Evolutionary conservation across 2,888 invertebrate species (phyloP).

Genomic region (Augochlorella aurata): DNA sequence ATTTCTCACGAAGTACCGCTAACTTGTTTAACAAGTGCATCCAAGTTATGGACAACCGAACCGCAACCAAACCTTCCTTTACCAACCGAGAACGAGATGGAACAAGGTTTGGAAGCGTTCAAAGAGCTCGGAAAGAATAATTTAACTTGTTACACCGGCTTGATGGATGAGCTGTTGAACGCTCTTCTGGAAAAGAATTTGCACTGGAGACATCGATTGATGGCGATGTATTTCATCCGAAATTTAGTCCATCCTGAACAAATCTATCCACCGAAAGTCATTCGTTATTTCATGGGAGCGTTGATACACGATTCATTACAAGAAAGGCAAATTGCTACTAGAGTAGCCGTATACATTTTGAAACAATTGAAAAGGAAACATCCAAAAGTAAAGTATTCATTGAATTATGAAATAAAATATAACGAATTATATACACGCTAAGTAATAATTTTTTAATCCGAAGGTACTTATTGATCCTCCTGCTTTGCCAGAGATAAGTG

Average conservation of each 20-base stretch:
- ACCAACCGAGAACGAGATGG: conserved; percentile 79
- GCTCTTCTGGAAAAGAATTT: conserved; percentile 84
- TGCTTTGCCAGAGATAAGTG: conserved; percentile 15
- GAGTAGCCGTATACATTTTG: conserved; percentile 85
- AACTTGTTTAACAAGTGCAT: conserved; percentile 83
- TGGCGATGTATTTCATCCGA: conserved; percentile 89
- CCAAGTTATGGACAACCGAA: conserved; percentile 80
- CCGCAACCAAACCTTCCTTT: conserved; percentile 79
- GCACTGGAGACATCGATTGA: conserved; percentile 92
- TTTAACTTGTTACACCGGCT: conserved; percentile 83
- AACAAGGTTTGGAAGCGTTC: conserved; percentile 79
- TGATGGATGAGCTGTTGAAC: conserved; percentile 83
- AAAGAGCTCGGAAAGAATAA: conserved; percentile 82
- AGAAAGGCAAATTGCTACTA: conserved; percentile 89
- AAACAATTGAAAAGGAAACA: conserved; percentile 89
- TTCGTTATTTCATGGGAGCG: conserved; percentile 86
- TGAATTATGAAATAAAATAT: conserved; percentile 14
- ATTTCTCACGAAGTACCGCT: conserved; percentile 85
- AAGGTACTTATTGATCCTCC: conserved; percentile 68
- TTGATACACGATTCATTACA: conserved; percentile 90
- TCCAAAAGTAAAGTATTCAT: conserved; percentile 66
- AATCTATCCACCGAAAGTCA: conserved; percentile 85
- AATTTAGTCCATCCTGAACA: conserved; percentile 89
- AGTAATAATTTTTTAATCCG: conserved; percentile 29
- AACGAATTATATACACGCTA: conserved; percentile 4